A percentile compares a stretch with the other conserved stretches of the same genome.
phyloP scores from a whole-genome alignment of 92 coral and sea anemone genomes.

The Heliopora coerulea region DNA sequence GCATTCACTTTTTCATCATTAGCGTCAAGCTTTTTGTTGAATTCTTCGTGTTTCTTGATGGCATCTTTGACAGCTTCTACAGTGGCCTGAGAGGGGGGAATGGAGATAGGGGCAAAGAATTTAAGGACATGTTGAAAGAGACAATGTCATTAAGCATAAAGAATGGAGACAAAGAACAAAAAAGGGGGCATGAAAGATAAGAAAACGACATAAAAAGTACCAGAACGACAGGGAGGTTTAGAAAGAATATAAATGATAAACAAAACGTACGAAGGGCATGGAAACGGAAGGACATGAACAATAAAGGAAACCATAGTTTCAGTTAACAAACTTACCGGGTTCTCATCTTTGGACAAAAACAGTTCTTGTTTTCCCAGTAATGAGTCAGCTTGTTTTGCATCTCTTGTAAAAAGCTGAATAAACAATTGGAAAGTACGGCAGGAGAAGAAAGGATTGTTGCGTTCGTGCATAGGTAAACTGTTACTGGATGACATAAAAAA shows the following conservation, averaged over 20 bases:
- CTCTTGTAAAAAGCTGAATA: slow-evolving; percentile 81
- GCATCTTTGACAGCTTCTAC: slow-evolving; percentile 94
- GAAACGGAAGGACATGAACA: too few relatives aligned
- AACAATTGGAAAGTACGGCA: too few relatives aligned
- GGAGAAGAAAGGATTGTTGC: too few relatives aligned
- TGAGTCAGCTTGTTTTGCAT: slow-evolving; percentile 94
- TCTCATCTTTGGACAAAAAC: slow-evolving; percentile 93
- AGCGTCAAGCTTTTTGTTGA: slow-evolving; percentile 84
- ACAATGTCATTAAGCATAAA: too few relatives aligned
- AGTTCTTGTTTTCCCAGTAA: slow-evolving; percentile 93
- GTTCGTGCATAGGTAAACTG: too few relatives aligned
- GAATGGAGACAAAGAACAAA: too few relatives aligned
- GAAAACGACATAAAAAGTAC: too few relatives aligned
- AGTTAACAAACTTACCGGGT: slow-evolving; percentile 67
- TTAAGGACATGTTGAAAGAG: too few relatives aligned
- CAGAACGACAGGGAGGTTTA: background rate
- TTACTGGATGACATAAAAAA: too few relatives aligned
- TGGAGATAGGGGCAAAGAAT: too few relatives aligned
- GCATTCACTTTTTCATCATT: slow-evolving; percentile 95
- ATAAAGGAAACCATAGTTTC: background rate
- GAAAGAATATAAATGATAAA: background rate
- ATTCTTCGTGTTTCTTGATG: slow-evolving; percentile 95
- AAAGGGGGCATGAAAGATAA: too few relatives aligned
- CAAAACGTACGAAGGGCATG: too few relatives aligned
- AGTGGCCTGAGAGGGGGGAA: slow-evolving; percentile 86